Evolutionary conservation across 2,888 invertebrate genomes (phyloP), one percentile per base, ranked within the genome.

Genomic region (Leptopilina myrica): DNA sequence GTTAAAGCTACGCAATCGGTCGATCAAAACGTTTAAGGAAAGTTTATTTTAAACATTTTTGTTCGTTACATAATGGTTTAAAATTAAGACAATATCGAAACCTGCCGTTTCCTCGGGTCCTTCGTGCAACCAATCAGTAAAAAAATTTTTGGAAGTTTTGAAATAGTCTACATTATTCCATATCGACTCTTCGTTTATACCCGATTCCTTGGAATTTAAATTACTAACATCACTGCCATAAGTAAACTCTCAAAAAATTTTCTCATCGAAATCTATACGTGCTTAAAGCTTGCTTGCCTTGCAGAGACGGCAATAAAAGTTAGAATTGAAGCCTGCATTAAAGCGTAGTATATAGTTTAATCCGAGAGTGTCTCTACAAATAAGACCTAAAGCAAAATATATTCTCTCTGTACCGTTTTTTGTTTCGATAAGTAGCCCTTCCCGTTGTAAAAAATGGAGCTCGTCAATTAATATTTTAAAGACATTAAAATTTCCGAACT

Each of bases 311-410:
- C 82, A 81, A 76, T 80, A 75, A 20, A 79, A 78, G 77, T 82
- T 49, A 12, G 84, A 79, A 14, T 78, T 77, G 62, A 84, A 86
- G 62, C 83, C 76, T 78, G 84, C 83, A 26, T 76, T 78, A 73
- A 83, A 83, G 26, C 84, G 84, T 7, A 84, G 66, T 76, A 85
- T 83, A 64, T 77, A 66, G 76, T 84, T 83, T 9, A 86, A 67
- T 6, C 80, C 83, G 53, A 82, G 81, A 79, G 85, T 85, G 78
- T 86, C 86, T 2, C 82, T 85, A 53, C 81, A n/a, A 73, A 85
- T 65, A 40, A 81, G 65, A 1, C 81, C 79, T 46, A 84, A 66
- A 7, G 80, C 76, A 76, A 86, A 86, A 78, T 79, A 82, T 14
- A 81, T 76, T 77, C 59, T 79, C 65, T 76, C 62, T 64, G 69